These are phyloP conservation scores for Porites lobata DNA, from an alignment of 92 coral and sea anemone species.

Conservation along the genomic window DNA sequence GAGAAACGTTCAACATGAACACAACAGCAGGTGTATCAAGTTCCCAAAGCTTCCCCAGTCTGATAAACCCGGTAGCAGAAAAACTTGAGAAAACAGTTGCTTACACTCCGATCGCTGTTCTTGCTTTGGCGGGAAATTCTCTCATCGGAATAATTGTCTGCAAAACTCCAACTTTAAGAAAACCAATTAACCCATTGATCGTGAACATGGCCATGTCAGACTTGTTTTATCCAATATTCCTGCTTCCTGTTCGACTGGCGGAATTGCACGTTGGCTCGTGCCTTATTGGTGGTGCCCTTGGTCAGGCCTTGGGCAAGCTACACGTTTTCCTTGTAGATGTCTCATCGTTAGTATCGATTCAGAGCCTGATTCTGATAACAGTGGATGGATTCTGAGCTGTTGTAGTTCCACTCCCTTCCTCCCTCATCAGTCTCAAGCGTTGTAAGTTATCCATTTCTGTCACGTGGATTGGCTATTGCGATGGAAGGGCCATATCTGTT, in stretches of 20 bases:
- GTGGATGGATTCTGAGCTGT: neutral
- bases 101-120: neutral
- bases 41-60: neutral
- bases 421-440: no score
- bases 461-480: no score
- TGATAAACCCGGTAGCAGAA: neutral
- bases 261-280: neutral
- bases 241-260: neutral
- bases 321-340: neutral
- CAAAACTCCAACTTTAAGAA: neutral
- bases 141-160: neutral
- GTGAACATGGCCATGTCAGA: neutral
- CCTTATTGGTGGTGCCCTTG: neutral
- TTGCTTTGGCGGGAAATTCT: neutral
- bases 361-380: neutral
- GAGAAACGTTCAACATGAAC: no score
- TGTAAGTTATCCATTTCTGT: no score
- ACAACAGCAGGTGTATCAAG: neutral
- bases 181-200: neutral
- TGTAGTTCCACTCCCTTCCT: neutral
- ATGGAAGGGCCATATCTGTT: neutral
- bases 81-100: neutral
- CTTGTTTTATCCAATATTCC: neutral
- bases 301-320: neutral
- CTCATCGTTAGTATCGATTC: neutral